Evolutionary conservation across 2,797 vertebrate genomes (phyloP).

Genomic region (Kryptolebias ocellatus): DNA sequence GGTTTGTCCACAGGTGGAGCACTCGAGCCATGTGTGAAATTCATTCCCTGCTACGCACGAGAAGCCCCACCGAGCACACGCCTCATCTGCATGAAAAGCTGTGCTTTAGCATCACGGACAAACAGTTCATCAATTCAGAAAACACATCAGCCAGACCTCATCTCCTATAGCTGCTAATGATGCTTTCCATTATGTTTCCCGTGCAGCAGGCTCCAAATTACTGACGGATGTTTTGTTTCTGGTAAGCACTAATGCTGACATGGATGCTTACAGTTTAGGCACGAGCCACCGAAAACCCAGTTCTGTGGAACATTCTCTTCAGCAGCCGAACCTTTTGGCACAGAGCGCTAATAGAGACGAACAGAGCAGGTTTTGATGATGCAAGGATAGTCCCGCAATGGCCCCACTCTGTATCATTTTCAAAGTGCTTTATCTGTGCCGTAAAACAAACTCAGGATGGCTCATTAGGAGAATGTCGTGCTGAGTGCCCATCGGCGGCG

Average conservation of each 20-base stretch:
- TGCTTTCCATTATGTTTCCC: conserved; percentile 35
- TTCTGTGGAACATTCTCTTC: conserved; percentile 50
- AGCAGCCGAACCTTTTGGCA: conserved; percentile 21
- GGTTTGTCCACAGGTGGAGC: conserved; percentile 73
- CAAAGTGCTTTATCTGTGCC: conserved; percentile 31
- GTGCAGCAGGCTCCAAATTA: conserved; percentile 29
- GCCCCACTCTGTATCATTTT: conserved; percentile 41
- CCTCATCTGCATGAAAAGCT: conserved; percentile 44
- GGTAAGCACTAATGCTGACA: conserved; percentile 43
- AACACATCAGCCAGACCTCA: conserved; percentile 34
- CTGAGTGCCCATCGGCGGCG: conserved; percentile 29
- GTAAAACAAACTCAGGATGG: conserved; percentile 43
- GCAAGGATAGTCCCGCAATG: conserved; percentile 32
- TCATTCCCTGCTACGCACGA: conserved; percentile 11
- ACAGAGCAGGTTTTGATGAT: conserved; percentile 35
- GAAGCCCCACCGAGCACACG: background rate
- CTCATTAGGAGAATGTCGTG: conserved; percentile 50
- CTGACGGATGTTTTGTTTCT: conserved; percentile 46
- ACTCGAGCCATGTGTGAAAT: conserved; percentile 61
- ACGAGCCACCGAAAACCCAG: conserved; percentile 17
- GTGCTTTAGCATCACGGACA: conserved; percentile 28
- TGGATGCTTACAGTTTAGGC: conserved; percentile 24
- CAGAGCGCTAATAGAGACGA: conserved; percentile 33
- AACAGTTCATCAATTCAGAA: conserved; percentile 47
- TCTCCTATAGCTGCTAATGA: conserved; percentile 41